Conservation (phyloP, 1,140 invertebrate genomes). For the Schmidtea mediterranea region DNA sequence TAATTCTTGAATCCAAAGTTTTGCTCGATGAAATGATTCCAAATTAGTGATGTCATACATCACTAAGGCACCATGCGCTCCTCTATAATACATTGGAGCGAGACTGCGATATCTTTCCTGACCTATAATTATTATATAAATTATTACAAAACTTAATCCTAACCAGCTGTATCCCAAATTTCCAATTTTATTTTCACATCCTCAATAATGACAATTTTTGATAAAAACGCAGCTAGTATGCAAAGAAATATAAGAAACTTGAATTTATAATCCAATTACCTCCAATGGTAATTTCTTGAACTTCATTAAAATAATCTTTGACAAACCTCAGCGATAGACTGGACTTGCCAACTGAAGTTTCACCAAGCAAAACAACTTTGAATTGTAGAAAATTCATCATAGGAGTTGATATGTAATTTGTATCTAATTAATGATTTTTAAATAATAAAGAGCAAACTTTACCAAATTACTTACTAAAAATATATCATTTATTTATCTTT, state of each 20-base stretch:
- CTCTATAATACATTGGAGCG: slow-evolving; percentile 96
- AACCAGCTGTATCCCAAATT: slow-evolving; percentile 61
- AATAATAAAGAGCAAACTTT: too few relatives aligned
- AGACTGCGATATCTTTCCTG: slow-evolving; percentile 93
- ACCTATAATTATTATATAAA: slow-evolving; percentile 25
- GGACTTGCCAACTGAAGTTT: slow-evolving; percentile 10
- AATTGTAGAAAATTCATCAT: neutral
- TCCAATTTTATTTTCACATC: slow-evolving; percentile 98
- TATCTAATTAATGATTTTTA: too few relatives aligned
- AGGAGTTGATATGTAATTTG: too few relatives aligned
- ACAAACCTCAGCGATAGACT: slow-evolving; percentile 10
- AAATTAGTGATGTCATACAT: slow-evolving; percentile 99
- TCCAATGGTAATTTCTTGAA: slow-evolving; percentile 10
- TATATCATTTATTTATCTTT: too few relatives aligned
- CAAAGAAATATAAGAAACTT: slow-evolving; percentile 21
- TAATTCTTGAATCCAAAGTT: slow-evolving; percentile 4
- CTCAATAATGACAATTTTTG: slow-evolving; percentile 91
- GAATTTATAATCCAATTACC: neutral
- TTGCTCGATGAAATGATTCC: slow-evolving; percentile 19
- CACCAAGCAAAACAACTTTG: slow-evolving; percentile 9
- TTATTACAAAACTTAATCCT: slow-evolving; percentile 12
- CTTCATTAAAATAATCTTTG: slow-evolving; percentile 10
- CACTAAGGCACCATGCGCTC: slow-evolving; percentile 89
- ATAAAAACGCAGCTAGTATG: slow-evolving; percentile 89
- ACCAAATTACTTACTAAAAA: too few relatives aligned